These are phyloP conservation scores for Catajapyx aquilonaris DNA, from an alignment of 1,140 invertebrate genomes.

Conservation along the genomic window DNA sequence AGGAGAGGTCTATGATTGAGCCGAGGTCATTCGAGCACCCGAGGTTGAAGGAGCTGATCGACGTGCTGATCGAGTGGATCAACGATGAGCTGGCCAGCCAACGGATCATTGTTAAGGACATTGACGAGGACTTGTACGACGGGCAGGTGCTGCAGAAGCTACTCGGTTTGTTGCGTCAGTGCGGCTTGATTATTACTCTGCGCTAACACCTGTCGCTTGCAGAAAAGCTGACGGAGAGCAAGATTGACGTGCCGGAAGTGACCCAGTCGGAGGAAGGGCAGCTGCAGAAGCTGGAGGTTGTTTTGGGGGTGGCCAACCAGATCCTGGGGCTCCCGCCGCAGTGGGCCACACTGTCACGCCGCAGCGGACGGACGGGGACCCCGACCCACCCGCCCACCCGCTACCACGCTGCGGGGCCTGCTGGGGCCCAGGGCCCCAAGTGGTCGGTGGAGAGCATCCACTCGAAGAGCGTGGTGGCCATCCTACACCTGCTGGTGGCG, in stretches of 20 bases:
- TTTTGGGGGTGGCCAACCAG: conserved; percentile 66
- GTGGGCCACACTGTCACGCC: conserved; percentile 15
- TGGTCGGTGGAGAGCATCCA: conserved; percentile 95
- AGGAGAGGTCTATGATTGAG: conserved; percentile 90
- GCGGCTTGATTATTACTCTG: no score
- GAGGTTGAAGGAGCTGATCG: conserved; percentile 65
- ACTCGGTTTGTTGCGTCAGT: no score
- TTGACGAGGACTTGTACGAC: conserved; percentile 96
- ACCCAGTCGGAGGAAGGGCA: conserved; percentile 97
- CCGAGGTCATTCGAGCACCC: conserved; percentile 65
- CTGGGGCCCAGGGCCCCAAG: no score
- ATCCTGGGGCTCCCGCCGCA: conserved; percentile 32
- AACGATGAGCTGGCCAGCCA: conserved; percentile 94
- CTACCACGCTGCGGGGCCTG: no score
- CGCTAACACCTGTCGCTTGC: no score
- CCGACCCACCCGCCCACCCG: no score
- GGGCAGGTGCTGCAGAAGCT: conserved; percentile 95
- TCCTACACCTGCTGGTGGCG: conserved; percentile 82
- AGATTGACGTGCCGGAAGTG: conserved; percentile 92
- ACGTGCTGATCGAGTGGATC: conserved; percentile 90
- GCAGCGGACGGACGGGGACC: no score
- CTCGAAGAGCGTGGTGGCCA: conserved; percentile 87
- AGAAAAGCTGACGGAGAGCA: conserved; percentile 76
- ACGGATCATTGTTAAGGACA: conserved; percentile 90
- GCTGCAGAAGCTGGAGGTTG: conserved; percentile 76